phyloP scores from a whole-genome alignment of 2,113 vertebrate species.

The Condylura cristata region DNA sequence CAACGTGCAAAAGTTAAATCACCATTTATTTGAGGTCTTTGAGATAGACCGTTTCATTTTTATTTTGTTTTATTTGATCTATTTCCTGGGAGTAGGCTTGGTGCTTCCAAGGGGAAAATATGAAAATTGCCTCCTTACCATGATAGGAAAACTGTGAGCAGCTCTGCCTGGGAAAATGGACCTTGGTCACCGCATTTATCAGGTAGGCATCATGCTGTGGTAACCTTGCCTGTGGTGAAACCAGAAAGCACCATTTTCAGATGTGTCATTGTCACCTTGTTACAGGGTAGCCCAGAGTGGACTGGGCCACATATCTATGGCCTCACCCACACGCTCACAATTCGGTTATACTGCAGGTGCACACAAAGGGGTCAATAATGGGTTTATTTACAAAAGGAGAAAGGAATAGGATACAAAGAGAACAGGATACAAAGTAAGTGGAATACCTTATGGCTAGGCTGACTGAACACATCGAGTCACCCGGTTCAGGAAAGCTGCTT shows the following conservation, averaged over 20 bases:
- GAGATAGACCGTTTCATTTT: not conserved
- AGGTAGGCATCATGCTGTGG: not conserved
- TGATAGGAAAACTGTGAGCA: not conserved
- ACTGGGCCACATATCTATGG: too few species aligned
- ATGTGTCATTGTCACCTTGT: not conserved
- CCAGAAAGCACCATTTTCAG: not conserved
- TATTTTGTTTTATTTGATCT: conserved; percentile 41
- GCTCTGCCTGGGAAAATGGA: not conserved
- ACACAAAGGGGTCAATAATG: too few species aligned
- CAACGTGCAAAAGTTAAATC: not conserved
- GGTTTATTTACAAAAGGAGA: too few species aligned
- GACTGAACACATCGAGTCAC: too few species aligned
- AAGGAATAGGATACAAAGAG: too few species aligned
- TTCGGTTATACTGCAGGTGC: too few species aligned
- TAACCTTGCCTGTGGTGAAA: not conserved
- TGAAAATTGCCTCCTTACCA: not conserved
- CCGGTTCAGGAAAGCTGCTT: too few species aligned
- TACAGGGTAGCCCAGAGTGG: too few species aligned
- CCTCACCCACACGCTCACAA: too few species aligned
- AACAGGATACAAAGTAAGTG: too few species aligned
- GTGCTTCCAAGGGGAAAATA: not conserved
- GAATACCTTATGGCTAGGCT: too few species aligned
- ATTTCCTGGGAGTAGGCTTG: not conserved
- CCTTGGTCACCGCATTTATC: not conserved
- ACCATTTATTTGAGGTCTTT: not conserved